Percentiles rank a stretch among this genome's conserved stretches.
Evolutionary conservation across 2,888 invertebrate species (phyloP).

Genomic region (Mimumesa dahlbomi): DNA sequence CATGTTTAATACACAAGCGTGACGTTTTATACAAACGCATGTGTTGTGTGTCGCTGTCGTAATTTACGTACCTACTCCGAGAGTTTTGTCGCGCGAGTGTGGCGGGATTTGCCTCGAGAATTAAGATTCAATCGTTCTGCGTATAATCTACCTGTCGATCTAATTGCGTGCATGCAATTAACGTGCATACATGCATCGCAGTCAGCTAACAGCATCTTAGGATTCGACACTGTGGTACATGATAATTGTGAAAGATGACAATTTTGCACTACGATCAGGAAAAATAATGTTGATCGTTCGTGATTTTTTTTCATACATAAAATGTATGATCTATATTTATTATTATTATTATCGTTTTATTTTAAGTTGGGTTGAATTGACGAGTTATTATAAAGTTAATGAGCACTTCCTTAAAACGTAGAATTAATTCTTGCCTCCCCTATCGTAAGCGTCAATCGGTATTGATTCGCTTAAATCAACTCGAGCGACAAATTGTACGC

Average conservation of each 20-base stretch:
- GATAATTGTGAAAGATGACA: too few relatives aligned
- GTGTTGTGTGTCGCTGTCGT: conserved; percentile 18
- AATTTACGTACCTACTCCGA: conserved; percentile 16
- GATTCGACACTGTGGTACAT: too few relatives aligned
- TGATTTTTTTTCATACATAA: too few relatives aligned
- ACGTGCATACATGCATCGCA: conserved; percentile 26
- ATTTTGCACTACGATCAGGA: too few relatives aligned
- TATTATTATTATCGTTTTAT: conserved; percentile 2
- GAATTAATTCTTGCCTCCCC: conserved; percentile 20
- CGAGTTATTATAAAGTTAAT: conserved; percentile 33
- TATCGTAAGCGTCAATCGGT: conserved; percentile 38
- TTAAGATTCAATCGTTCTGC: background rate
- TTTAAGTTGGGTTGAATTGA: background rate
- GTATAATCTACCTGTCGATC: conserved; percentile 4
- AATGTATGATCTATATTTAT: too few relatives aligned
- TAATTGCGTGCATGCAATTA: conserved; percentile 25
- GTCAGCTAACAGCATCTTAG: too few relatives aligned
- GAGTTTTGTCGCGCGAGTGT: background rate
- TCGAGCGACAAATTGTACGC: conserved; percentile 27
- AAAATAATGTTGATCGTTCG: too few relatives aligned
- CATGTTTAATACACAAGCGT: conserved; percentile 40
- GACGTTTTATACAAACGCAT: conserved; percentile 29
- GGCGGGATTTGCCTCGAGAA: background rate
- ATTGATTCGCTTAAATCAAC: conserved; percentile 47
- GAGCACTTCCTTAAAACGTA: conserved; percentile 38